Base-by-base conservation (phyloP, 2,797 vertebrate species). In the Pangasius djambal region DNA sequence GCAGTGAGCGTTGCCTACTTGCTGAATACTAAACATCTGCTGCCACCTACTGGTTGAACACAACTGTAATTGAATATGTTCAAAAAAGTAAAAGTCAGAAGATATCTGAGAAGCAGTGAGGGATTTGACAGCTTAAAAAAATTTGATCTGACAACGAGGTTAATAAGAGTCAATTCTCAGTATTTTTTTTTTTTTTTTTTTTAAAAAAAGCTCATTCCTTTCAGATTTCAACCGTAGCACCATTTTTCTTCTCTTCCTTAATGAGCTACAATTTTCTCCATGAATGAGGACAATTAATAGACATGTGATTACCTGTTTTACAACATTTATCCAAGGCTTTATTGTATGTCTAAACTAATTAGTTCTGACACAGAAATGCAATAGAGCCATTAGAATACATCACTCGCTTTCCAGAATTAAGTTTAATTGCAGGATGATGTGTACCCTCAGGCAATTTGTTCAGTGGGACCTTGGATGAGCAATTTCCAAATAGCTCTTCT, bases 21-120 rank as follows among this genome's bases (percentile, higher is more conserved):
- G 37, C 83, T 83, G 34, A 90, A 92, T 74, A 72, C 10, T 89
- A 89, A 93, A 93, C 86, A 88, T 93, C 63, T 96, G 95, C 94
- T 96, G 95, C 95, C 96, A 95, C 93, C 96, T 96, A 72, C 92
- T 94, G 96, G 85, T 15, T 34, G 77, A 59, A 44, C 40, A 85
- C 9, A 67, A 40, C 18, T 59, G 37, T 22, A 25, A 69, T 16
- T 61, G 37, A 6, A 77, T 15, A 50, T n/a, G 12, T 28, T 78
- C 28, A 1, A n/a, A 25, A 77, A n/a, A 7, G 5, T 28, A 7
- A 6, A 61, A 28, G 20, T 75, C 44, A 48, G 4, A 44, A n/a
- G 10, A 65, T 20, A 74, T 48, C 50, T 78, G 9, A 69, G 15
- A 70, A 67, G 37, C 18, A 16, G 10, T 67, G 2, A 44, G n/a